Evolutionary conservation across 2,113 vertebrate genomes (phyloP).

Genomic region (Polypterus bichir): DNA sequence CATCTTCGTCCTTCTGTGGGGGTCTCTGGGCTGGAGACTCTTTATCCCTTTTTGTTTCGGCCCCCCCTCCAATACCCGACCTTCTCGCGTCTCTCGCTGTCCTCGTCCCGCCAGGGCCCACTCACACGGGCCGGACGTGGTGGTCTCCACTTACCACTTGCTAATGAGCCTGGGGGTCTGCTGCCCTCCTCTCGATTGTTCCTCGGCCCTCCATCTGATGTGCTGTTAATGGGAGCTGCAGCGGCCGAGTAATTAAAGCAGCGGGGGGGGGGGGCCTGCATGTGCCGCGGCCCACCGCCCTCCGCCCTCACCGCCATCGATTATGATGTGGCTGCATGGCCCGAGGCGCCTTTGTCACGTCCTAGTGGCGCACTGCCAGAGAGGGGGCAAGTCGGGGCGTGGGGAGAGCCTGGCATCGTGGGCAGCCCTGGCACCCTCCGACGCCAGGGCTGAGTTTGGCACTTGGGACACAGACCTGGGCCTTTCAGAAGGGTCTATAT

Average conservation of each 20-base stretch:
- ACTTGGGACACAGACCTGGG: too few species aligned
- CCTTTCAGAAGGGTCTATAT: too few species aligned
- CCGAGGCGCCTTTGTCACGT: slow-evolving; percentile 62
- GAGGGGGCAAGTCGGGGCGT: slow-evolving; percentile 32
- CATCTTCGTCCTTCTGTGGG: too few species aligned
- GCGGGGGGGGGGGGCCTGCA: slow-evolving; percentile 42
- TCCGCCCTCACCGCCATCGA: slow-evolving; percentile 34
- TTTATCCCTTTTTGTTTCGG: too few species aligned
- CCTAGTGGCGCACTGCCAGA: slow-evolving; percentile 48
- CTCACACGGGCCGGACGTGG: too few species aligned
- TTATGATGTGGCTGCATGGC: slow-evolving; percentile 54
- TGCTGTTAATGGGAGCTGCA: slow-evolving; percentile 47
- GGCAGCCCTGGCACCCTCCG: slow-evolving; percentile 31
- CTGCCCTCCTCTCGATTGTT: slow-evolving; percentile 26
- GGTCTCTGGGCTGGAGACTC: too few species aligned
- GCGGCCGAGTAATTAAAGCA: slow-evolving; percentile 65
- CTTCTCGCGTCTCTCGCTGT: too few species aligned
- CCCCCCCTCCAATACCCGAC: too few species aligned
- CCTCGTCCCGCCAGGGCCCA: too few species aligned
- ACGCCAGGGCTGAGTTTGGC: not conserved
- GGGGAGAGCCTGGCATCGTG: slow-evolving; percentile 28
- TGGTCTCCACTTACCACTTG: slow-evolving; percentile 43
- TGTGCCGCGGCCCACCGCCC: slow-evolving; percentile 24
- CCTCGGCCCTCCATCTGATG: slow-evolving; percentile 28
- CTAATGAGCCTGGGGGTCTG: slow-evolving; percentile 51